A percentile compares a stretch with the other conserved stretches of the same genome.
Conservation (phyloP, 2,888 invertebrate species). For the Melieria crassipennis region DNA sequence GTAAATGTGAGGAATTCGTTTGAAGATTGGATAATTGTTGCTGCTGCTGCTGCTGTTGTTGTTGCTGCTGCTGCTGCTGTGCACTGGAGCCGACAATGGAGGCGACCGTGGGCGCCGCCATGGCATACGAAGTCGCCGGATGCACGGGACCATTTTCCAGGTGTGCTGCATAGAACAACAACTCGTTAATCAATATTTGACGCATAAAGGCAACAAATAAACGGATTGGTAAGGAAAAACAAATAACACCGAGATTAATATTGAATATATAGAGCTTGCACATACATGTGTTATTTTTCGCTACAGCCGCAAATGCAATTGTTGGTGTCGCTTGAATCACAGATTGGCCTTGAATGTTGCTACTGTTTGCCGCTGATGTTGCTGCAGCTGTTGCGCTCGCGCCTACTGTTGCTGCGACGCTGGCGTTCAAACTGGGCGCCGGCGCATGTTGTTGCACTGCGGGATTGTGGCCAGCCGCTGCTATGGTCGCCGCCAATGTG, state of each 20-base stretch:
- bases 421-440: conserved; percentile 60
- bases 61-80: conserved; percentile 46
- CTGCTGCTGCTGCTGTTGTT: conserved; percentile 47
- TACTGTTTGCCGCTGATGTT: conserved; percentile 45
- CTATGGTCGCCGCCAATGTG: conserved; percentile 46
- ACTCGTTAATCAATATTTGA: neutral
- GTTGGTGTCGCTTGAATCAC: conserved; percentile 66
- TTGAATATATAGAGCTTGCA: conserved; percentile 14
- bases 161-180: conserved; percentile 53
- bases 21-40: conserved; percentile 63
- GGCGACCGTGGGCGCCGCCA: conserved; percentile 57
- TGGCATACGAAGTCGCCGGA: conserved; percentile 54
- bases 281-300: conserved; percentile 68
- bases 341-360: conserved; percentile 64
- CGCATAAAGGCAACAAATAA: no score
- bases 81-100: conserved; percentile 57
- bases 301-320: conserved; percentile 74
- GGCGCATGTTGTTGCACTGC: conserved; percentile 60
- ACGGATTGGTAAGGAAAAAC: no score
- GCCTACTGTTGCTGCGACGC: conserved; percentile 21
- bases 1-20: conserved; percentile 64
- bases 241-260: no score
- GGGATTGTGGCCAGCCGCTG: conserved; percentile 51
- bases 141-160: conserved; percentile 64
- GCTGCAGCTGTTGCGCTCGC: conserved; percentile 39